Conservation (phyloP, 2,888 invertebrate species). For the Lobophora halterata region DNA sequence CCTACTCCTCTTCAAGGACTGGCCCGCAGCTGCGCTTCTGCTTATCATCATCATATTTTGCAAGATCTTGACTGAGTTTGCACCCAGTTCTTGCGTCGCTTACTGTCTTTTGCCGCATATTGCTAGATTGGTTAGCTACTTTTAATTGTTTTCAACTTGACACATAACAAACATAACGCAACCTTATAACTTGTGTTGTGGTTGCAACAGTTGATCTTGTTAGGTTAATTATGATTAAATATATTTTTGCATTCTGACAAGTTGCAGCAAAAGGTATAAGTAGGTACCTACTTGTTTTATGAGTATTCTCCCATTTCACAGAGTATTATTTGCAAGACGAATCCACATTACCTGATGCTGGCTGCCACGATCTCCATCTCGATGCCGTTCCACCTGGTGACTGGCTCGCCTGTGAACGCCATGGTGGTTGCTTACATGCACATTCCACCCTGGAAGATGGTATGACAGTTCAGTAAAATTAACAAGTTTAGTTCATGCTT, state of each 20-base stretch:
- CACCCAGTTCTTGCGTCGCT: slow-evolving; percentile 45
- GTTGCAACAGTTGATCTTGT: too few species aligned
- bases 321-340: slow-evolving; percentile 46
- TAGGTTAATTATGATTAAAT: too few species aligned
- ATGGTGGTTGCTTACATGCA: slow-evolving; percentile 57
- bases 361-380: slow-evolving; percentile 52
- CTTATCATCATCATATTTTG: slow-evolving; percentile 49
- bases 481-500: slow-evolving; percentile 17
- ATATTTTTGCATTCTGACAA: too few species aligned
- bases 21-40: slow-evolving; percentile 44
- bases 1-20: slow-evolving; percentile 39
- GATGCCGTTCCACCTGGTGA: slow-evolving; percentile 54
- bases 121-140: slow-evolving; percentile 54
- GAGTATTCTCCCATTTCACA: slow-evolving; percentile 28
- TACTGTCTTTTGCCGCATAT: slow-evolving; percentile 47
- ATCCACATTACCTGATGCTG: slow-evolving; percentile 62
- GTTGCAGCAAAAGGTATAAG: too few species aligned
- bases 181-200: too few species aligned
- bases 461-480: too few species aligned
- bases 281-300: too few species aligned
- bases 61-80: slow-evolving; percentile 57
- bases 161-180: too few species aligned
- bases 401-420: slow-evolving; percentile 54
- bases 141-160: too few species aligned
- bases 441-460: slow-evolving; percentile 60